These are phyloP conservation scores for Poecile atricapillus DNA, from an alignment of 2,113 vertebrate species.

Conservation along the genomic window DNA sequence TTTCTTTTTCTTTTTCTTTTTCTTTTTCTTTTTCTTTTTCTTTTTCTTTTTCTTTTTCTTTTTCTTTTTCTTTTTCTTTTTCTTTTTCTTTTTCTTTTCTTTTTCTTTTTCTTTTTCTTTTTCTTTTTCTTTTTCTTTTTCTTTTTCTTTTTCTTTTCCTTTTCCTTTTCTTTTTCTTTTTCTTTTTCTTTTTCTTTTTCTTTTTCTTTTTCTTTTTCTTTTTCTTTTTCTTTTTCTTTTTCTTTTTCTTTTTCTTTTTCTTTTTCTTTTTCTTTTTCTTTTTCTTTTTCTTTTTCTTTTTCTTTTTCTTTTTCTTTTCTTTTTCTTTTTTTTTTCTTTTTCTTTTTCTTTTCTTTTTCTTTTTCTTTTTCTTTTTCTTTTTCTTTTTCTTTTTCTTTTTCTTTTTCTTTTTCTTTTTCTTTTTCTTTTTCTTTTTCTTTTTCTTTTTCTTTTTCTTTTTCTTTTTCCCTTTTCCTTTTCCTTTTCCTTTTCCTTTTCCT, in stretches of 20 bases:
- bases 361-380: rapidly evolving
- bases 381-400: neutral
- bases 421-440: rapidly evolving
- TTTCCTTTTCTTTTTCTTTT: too few species aligned
- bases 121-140: rapidly evolving
- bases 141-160: neutral
- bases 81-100: rapidly evolving
- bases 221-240: too few species aligned
- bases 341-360: rapidly evolving
- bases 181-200: rapidly evolving
- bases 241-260: rapidly evolving
- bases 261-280: rapidly evolving
- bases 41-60: rapidly evolving
- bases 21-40: rapidly evolving
- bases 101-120: rapidly evolving
- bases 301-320: too few species aligned
- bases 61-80: rapidly evolving
- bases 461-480: too few species aligned
- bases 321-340: neutral
- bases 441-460: too few species aligned
- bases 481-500: rapidly evolving
- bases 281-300: too few species aligned
- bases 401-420: rapidly evolving
- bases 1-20: rapidly evolving
- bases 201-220: rapidly evolving